Evolutionary conservation across 2,888 invertebrate species (phyloP).

Genomic region (Muschampia plurimacula): DNA sequence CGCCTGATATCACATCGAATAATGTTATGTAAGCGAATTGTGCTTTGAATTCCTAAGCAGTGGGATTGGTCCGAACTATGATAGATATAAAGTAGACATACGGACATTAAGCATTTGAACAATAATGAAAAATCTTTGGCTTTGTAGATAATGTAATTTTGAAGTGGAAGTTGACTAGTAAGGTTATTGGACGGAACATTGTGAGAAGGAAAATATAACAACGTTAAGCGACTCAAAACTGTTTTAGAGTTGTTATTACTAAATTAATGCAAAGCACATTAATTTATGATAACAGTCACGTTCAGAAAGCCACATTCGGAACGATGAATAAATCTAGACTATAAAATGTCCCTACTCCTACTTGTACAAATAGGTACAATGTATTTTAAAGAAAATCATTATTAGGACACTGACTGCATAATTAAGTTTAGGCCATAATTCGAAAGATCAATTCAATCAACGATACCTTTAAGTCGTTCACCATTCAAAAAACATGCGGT

Average conservation of each 20-base stretch:
- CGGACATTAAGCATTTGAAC: not conserved
- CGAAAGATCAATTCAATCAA: not conserved
- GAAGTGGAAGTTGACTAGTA: not conserved
- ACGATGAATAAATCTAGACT: no score
- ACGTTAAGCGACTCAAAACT: no score
- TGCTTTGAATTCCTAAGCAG: constrained; percentile 40
- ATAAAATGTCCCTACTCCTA: no score
- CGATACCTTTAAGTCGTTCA: not conserved
- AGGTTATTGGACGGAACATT: not conserved
- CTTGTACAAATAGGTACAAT: no score
- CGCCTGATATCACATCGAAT: not conserved
- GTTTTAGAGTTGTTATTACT: no score
- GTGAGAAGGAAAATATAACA: not conserved
- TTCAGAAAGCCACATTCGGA: no score
- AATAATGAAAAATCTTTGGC: not conserved
- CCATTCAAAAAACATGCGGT: no score
- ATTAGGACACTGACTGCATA: not conserved
- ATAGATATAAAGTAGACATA: constrained; percentile 21
- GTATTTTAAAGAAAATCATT: no score
- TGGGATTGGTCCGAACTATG: constrained; percentile 36
- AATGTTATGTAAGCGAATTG: constrained; percentile 41
- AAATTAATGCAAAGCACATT: no score
- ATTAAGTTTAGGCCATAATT: not conserved
- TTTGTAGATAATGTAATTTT: no score
- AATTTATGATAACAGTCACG: no score